Evolutionary conservation across 1,140 invertebrate species (phyloP).

Genomic region (Psilanteris sp.): DNA sequence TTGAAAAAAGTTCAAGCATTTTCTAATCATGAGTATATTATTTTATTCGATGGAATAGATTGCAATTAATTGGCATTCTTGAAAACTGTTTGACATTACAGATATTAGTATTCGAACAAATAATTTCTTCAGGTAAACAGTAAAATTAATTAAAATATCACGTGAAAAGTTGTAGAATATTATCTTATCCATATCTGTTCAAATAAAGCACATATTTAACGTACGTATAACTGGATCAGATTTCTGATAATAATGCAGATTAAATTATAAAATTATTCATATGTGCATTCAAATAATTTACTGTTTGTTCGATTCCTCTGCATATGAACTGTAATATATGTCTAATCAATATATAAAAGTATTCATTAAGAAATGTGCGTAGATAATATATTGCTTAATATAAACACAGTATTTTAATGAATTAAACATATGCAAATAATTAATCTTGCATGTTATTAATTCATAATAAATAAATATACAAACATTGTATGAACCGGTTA

Average conservation of each 20-base stretch:
- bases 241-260: slow-evolving; percentile 52
- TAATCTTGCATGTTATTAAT: too few relatives aligned
- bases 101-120: slow-evolving; percentile 10
- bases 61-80: too few relatives aligned
- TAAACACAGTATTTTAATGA: slow-evolving; percentile 10
- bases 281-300: slow-evolving; percentile 53
- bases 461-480: too few relatives aligned
- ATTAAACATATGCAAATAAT: slow-evolving; percentile 25
- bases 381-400: slow-evolving; percentile 28
- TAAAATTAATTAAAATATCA: slow-evolving; percentile 39
- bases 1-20: too few relatives aligned
- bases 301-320: slow-evolving; percentile 25
- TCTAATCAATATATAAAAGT: slow-evolving; percentile 6
- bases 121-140: background rate
- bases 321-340: slow-evolving; percentile 18
- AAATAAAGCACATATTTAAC: slow-evolving; percentile 26
- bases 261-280: slow-evolving; percentile 60
- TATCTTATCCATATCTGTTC: slow-evolving; percentile 36
- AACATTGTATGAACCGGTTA: too few relatives aligned
- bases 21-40: too few relatives aligned
- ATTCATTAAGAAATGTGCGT: background rate
- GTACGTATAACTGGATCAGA: slow-evolving; percentile 37
- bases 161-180: slow-evolving; percentile 1
- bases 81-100: too few relatives aligned
- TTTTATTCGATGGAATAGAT: too few relatives aligned